Evolutionary conservation across 1,140 invertebrate species (phyloP).

Genomic region (Drosophila suzukii): DNA sequence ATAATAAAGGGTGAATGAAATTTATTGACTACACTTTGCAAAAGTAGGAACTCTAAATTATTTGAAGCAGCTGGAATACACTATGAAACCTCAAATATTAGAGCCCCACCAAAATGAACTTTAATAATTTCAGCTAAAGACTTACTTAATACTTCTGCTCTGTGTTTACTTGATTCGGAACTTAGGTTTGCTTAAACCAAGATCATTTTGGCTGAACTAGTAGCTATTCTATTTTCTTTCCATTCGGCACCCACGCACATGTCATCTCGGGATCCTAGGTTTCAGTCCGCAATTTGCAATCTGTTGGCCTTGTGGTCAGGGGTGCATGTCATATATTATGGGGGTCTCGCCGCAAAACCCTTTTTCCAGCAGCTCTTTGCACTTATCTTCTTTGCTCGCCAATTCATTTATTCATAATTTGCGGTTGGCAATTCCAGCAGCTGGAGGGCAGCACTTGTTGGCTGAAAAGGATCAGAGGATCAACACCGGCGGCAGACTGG

Average conservation of each 20-base stretch:
- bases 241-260: conserved; percentile 19
- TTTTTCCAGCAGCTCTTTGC: conserved; percentile 24
- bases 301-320: conserved; percentile 52
- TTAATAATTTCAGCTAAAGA: too few species aligned
- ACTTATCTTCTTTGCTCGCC: conserved; percentile 31
- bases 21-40: too few species aligned
- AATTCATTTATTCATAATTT: conserved; percentile 80
- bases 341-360: conserved; percentile 58
- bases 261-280: conserved; percentile 7
- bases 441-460: conserved; percentile 59
- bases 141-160: too few species aligned
- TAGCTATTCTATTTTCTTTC: background rate
- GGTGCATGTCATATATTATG: conserved; percentile 37
- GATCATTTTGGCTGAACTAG: background rate
- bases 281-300: conserved; percentile 63
- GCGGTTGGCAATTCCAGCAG: conserved; percentile 52
- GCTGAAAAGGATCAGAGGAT: conserved; percentile 59
- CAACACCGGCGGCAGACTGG: conserved; percentile 32
- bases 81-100: too few species aligned
- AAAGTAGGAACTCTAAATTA: too few species aligned
- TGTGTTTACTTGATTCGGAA: too few species aligned
- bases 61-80: too few species aligned
- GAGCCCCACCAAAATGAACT: too few species aligned
- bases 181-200: background rate
- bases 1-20: conserved; percentile 2